These are phyloP conservation scores for Leucophenga montana DNA, from an alignment of 2,888 invertebrate genomes.

Conservation along the genomic window DNA sequence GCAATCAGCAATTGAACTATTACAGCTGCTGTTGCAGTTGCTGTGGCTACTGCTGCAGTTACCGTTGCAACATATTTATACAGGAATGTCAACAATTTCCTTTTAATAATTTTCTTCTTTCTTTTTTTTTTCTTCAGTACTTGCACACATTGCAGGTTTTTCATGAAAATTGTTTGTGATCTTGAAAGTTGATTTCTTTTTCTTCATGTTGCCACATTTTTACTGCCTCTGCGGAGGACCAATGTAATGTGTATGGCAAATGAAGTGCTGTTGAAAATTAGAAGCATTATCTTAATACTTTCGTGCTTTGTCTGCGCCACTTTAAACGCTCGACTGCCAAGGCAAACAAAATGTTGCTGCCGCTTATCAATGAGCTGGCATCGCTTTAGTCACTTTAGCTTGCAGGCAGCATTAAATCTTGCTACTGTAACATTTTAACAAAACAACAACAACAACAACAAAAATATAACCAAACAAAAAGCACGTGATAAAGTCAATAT, in stretches of 20 bases:
- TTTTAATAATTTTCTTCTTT: constrained; percentile 54
- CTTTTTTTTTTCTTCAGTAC: not conserved
- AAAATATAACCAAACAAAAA: too few relatives aligned
- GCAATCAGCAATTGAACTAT: constrained; percentile 63
- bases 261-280: not conserved
- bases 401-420: constrained; percentile 44
- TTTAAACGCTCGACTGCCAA: constrained; percentile 32
- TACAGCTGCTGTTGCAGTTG: constrained; percentile 24
- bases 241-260: too few relatives aligned
- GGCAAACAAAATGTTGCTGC: constrained; percentile 18
- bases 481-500: too few relatives aligned
- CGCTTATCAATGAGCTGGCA: constrained; percentile 13
- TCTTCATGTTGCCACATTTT: too few relatives aligned
- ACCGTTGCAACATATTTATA: constrained; percentile 60
- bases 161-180: constrained; percentile 5
- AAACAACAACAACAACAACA: too few relatives aligned
- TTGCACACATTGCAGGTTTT: not conserved
- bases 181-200: not conserved
- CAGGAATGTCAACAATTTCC: constrained; percentile 65
- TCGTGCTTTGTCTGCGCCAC: not conserved
- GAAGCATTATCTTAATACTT: constrained; percentile 1
- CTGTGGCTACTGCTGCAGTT: constrained; percentile 51
- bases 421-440: constrained; percentile 47
- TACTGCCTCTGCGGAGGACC: too few relatives aligned
- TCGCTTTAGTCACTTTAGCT: constrained; percentile 18